These are phyloP conservation scores for Diadophis punctatus DNA, from an alignment of 2,113 vertebrate genomes.

Conservation along the genomic window DNA sequence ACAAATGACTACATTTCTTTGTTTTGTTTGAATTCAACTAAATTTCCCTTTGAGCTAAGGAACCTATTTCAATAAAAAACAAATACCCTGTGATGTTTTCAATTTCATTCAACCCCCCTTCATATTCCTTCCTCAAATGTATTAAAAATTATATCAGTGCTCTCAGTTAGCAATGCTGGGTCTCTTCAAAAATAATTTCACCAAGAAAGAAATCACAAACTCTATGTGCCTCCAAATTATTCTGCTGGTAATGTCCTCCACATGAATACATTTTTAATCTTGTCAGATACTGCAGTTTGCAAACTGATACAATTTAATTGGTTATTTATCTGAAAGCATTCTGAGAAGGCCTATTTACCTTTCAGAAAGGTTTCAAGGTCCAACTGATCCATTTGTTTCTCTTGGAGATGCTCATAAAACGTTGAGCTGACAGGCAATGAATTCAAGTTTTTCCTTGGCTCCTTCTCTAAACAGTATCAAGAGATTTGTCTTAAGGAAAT, in stretches of 20 bases:
- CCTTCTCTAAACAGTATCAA: background rate
- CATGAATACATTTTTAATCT: background rate
- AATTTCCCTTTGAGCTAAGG: conserved; percentile 8
- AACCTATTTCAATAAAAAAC: conserved; percentile 44
- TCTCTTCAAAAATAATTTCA: background rate
- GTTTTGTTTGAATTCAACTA: background rate
- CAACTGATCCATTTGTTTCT: background rate
- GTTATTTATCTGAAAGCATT: background rate
- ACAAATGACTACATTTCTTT: conserved; percentile 2
- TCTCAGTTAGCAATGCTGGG: conserved; percentile 7
- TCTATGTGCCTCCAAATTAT: background rate
- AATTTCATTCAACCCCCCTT: conserved; percentile 38
- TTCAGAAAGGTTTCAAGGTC: background rate
- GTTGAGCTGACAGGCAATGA: background rate
- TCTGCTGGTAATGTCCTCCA: background rate
- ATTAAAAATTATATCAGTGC: conserved; percentile 38
- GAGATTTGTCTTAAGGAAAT: background rate
- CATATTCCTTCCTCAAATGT: conserved; percentile 12
- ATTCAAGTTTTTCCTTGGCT: background rate
- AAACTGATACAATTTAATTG: background rate
- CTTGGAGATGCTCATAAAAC: background rate
- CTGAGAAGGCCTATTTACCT: background rate
- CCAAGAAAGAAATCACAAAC: background rate
- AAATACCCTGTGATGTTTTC: conserved; percentile 10
- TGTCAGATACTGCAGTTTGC: background rate